phyloP scores from a whole-genome alignment of 2,888 invertebrate genomes.

The Nomada hirtipes region DNA sequence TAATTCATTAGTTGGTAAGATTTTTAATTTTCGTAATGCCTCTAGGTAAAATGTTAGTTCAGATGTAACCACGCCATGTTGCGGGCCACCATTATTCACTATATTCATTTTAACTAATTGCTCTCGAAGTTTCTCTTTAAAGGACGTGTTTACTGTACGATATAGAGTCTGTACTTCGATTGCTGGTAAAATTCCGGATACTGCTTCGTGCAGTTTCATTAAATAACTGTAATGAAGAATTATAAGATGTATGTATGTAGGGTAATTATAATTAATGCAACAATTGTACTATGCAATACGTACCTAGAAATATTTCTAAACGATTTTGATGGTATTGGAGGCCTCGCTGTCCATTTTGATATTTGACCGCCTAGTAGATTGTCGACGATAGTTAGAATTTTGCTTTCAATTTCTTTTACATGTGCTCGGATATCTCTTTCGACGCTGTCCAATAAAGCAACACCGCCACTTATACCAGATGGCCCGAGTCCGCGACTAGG shows the following conservation, averaged over 20 bases:
- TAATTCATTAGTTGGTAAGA: conserved; percentile 90
- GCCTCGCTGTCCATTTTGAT: conserved; percentile 95
- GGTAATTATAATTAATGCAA: neutral
- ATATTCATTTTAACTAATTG: conserved; percentile 95
- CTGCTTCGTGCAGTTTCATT: conserved; percentile 95
- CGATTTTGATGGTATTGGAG: conserved; percentile 96
- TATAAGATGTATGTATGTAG: neutral
- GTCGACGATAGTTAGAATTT: conserved; percentile 95
- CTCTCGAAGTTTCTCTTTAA: conserved; percentile 94
- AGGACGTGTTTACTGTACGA: conserved; percentile 92
- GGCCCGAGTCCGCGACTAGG: conserved; percentile 76
- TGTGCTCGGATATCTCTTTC: conserved; percentile 94
- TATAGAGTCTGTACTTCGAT: conserved; percentile 92
- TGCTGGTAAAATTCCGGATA: conserved; percentile 93
- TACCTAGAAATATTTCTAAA: conserved; percentile 93
- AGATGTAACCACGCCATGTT: conserved; percentile 97
- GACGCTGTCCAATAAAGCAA: conserved; percentile 87
- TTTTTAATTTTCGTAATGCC: conserved; percentile 92
- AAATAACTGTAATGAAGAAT: conserved; percentile 88
- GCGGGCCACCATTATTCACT: conserved; percentile 97
- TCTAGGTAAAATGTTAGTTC: conserved; percentile 96
- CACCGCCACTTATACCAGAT: conserved; percentile 79
- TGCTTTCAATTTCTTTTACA: conserved; percentile 95
- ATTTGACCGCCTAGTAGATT: conserved; percentile 93
- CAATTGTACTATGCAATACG: neutral